Percentiles rank a stretch among this genome's conserved stretches.
Conservation (phyloP, 2,888 invertebrate genomes). For the Orthosia incerta region DNA sequence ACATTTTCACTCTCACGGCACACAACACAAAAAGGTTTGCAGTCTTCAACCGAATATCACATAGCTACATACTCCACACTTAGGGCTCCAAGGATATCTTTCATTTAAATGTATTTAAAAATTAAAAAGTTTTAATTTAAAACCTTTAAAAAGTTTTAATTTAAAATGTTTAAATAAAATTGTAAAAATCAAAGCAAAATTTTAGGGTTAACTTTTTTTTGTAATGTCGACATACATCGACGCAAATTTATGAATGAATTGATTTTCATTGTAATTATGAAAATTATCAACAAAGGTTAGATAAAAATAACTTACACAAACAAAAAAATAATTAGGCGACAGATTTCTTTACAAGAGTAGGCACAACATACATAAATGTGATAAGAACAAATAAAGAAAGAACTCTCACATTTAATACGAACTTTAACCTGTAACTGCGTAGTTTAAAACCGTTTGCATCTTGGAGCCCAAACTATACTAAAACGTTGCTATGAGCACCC, state of each 20-base stretch:
- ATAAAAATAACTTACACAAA: constrained; percentile 6
- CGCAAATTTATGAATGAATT: constrained; percentile 43
- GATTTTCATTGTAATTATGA: background rate
- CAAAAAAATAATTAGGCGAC: constrained; percentile 25
- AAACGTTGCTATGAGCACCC: constrained; percentile 94
- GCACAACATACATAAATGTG: constrained; percentile 14
- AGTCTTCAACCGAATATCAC: constrained; percentile 89
- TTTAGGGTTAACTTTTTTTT: constrained; percentile 33
- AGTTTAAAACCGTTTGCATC: constrained; percentile 23
- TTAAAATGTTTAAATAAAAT: background rate
- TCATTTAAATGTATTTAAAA: background rate
- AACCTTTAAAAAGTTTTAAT: background rate
- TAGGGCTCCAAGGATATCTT: constrained; percentile 69
- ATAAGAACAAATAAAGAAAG: constrained; percentile 30
- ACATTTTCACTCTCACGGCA: constrained; percentile 84
- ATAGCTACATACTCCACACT: constrained; percentile 82
- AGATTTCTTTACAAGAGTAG: constrained; percentile 18
- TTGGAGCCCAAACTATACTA: constrained; percentile 74
- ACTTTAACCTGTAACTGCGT: constrained; percentile 1
- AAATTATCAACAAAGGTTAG: background rate
- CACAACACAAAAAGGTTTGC: constrained; percentile 84
- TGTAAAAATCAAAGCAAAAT: background rate
- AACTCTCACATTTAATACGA: constrained; percentile 11
- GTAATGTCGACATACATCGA: constrained; percentile 30
- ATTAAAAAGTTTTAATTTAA: background rate